phyloP scores from a whole-genome alignment of 2,797 vertebrate genomes.

The Echeneis naucrates region DNA sequence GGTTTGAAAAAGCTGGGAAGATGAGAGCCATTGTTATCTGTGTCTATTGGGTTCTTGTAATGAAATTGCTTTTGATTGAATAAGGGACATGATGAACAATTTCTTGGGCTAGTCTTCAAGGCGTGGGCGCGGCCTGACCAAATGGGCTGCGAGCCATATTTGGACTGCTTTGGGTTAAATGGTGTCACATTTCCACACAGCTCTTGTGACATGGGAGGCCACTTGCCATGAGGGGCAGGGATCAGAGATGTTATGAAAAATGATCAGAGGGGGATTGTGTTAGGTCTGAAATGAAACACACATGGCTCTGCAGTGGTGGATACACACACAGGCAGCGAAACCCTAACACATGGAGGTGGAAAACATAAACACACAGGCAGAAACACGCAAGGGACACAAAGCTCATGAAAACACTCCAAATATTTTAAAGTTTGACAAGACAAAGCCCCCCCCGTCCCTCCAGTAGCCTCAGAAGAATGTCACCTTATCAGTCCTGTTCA shows the following conservation, averaged over 20 bases:
- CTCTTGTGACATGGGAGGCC: slow-evolving; percentile 54
- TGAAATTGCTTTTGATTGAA: slow-evolving; percentile 60
- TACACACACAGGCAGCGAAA: slow-evolving; percentile 31
- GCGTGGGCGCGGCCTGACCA: slow-evolving; percentile 45
- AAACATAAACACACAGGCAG: slow-evolving; percentile 26
- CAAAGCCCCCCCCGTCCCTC: slow-evolving; percentile 10
- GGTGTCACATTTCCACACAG: slow-evolving; percentile 61
- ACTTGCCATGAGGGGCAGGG: slow-evolving; percentile 23
- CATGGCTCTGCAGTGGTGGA: slow-evolving; percentile 23
- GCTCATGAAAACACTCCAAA: slow-evolving; percentile 18
- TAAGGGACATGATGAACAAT: slow-evolving; percentile 42
- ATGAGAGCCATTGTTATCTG: slow-evolving; percentile 17
- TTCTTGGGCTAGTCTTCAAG: slow-evolving; percentile 22
- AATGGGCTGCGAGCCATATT: slow-evolving; percentile 65
- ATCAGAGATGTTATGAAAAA: slow-evolving; percentile 67
- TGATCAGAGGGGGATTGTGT: slow-evolving; percentile 21
- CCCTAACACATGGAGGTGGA: slow-evolving; percentile 22
- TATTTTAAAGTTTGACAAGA: slow-evolving; percentile 41
- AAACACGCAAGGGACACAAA: background rate
- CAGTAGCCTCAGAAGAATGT: slow-evolving; percentile 35
- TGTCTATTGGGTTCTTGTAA: slow-evolving; percentile 43
- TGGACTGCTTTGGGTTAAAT: slow-evolving; percentile 65
- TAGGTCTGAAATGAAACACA: slow-evolving; percentile 46
- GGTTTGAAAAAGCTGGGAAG: slow-evolving; percentile 40
- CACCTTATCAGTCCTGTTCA: slow-evolving; percentile 51